Evolutionary conservation across 1,140 invertebrate genomes (phyloP).

Genomic region (Teleogryllus occipitalis): DNA sequence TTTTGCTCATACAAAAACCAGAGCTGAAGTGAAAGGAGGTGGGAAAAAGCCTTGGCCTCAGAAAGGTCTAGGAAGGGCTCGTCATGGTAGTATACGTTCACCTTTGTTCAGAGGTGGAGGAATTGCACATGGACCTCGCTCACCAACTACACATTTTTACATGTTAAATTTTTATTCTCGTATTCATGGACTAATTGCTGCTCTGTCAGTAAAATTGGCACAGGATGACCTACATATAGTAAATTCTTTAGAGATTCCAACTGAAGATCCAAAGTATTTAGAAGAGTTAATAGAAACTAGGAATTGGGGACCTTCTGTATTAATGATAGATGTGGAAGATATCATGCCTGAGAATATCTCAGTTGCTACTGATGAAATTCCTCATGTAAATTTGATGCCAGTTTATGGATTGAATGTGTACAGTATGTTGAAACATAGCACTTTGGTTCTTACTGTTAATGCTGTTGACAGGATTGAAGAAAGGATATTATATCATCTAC

Average conservation of each 20-base stretch:
- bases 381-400: slow-evolving; percentile 90
- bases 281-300: slow-evolving; percentile 70
- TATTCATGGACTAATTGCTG: slow-evolving; percentile 68
- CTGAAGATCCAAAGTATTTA: slow-evolving; percentile 70
- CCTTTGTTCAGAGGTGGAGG: slow-evolving; percentile 73
- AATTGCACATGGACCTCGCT: slow-evolving; percentile 76
- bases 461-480: slow-evolving; percentile 83
- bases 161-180: slow-evolving; percentile 76
- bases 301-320: slow-evolving; percentile 91
- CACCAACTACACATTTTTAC: slow-evolving; percentile 81
- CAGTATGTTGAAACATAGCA: slow-evolving; percentile 92
- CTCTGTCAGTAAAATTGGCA: slow-evolving; percentile 82
- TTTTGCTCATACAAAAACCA: slow-evolving; percentile 60
- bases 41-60: slow-evolving; percentile 92
- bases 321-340: slow-evolving; percentile 88
- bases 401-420: slow-evolving; percentile 74
- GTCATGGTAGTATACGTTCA: slow-evolving; percentile 85
- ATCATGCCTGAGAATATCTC: slow-evolving; percentile 81
- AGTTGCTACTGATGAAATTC: slow-evolving; percentile 62
- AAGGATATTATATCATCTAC: slow-evolving; percentile 67
- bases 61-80: slow-evolving; percentile 79
- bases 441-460: slow-evolving; percentile 76
- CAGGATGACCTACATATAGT: slow-evolving; percentile 94
- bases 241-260: slow-evolving; percentile 75
- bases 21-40: slow-evolving; percentile 79